Conservation (phyloP, 2,113 vertebrate genomes). For the Spheniscus mendiculus region DNA sequence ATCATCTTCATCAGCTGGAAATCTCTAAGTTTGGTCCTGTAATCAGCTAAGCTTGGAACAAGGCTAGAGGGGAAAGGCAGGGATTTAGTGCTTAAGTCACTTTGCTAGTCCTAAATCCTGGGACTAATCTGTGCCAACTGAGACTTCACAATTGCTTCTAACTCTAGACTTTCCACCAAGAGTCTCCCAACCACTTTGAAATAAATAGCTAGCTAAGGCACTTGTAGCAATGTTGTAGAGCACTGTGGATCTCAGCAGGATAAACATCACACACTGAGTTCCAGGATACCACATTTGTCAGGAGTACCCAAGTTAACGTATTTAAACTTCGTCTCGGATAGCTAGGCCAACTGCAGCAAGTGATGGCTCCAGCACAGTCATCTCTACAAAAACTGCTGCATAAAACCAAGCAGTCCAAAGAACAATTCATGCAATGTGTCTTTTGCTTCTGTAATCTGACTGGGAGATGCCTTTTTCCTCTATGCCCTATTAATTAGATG, state of each 20-base stretch:
- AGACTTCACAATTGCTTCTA: background rate
- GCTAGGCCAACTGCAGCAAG: background rate
- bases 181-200: background rate
- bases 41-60: constrained; percentile 39
- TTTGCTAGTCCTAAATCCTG: constrained; percentile 52
- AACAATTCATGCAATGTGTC: background rate
- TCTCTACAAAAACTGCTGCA: background rate
- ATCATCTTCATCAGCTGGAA: constrained; percentile 30
- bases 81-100: constrained; percentile 59
- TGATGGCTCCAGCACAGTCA: background rate
- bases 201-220: background rate
- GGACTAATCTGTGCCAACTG: constrained; percentile 35
- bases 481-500: background rate
- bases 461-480: background rate
- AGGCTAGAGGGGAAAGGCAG: constrained; percentile 43
- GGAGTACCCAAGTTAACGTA: background rate
- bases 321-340: background rate
- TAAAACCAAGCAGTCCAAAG: background rate
- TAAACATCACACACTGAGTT: background rate
- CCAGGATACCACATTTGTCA: background rate
- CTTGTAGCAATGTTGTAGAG: background rate
- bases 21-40: constrained; percentile 39
- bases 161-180: background rate
- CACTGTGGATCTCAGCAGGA: background rate
- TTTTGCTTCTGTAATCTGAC: background rate